Evolutionary conservation across 2,797 vertebrate species (phyloP).

Genomic region (Helostoma temminkii): DNA sequence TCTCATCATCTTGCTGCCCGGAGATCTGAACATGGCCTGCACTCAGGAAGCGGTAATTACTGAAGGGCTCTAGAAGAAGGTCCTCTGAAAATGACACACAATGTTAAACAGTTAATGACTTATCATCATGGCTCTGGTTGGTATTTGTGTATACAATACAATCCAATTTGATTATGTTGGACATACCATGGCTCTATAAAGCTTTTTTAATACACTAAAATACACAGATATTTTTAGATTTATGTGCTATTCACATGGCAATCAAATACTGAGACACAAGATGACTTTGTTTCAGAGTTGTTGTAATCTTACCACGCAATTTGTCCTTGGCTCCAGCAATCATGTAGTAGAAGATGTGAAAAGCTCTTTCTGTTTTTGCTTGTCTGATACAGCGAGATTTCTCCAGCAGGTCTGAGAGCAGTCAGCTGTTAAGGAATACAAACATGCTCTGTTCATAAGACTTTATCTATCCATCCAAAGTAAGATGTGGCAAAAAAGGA

Average conservation of each 20-base stretch:
- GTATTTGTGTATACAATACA: background rate
- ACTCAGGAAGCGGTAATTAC: constrained; percentile 92
- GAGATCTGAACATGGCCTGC: constrained; percentile 90
- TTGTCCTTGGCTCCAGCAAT: constrained; percentile 91
- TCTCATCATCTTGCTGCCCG: constrained; percentile 91
- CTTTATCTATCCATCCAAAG: too few relatives aligned
- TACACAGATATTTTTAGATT: background rate
- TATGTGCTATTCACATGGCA: background rate
- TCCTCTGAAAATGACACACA: constrained; percentile 84
- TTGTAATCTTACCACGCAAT: constrained; percentile 75
- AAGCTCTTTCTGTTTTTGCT: constrained; percentile 93
- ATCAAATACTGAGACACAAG: background rate
- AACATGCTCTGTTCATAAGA: background rate
- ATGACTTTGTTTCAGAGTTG: background rate
- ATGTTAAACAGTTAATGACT: background rate
- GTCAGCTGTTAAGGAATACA: constrained; percentile 67
- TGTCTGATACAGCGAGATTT: constrained; percentile 97
- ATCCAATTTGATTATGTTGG: background rate
- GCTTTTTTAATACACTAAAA: too few relatives aligned
- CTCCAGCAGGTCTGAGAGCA: constrained; percentile 92
- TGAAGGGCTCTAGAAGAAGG: constrained; percentile 91
- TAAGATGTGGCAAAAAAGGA: constrained; percentile 82
- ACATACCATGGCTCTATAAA: background rate
- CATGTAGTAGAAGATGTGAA: constrained; percentile 98
- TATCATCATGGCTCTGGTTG: background rate